phyloP scores from a whole-genome alignment of 2,888 invertebrate genomes.

The Tenthredo mesomela region DNA sequence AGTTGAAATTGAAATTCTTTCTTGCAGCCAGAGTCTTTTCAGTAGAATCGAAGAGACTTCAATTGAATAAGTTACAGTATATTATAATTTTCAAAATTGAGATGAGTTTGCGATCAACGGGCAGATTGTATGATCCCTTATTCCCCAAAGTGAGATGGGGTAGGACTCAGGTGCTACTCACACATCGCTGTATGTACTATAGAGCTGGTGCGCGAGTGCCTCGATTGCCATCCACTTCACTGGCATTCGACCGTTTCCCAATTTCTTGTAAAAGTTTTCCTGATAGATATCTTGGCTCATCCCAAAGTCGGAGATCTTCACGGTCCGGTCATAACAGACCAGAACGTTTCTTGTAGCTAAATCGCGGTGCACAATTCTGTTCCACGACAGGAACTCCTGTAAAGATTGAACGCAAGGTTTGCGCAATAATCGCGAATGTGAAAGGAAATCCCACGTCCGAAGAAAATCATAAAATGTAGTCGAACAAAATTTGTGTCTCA shows the following conservation, averaged over 20 bases:
- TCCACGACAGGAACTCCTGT: conserved; percentile 88
- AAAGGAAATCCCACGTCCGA: background rate
- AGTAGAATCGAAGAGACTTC: background rate
- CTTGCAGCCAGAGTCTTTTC: too few relatives aligned
- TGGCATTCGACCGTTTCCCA: conserved; percentile 88
- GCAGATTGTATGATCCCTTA: too few relatives aligned
- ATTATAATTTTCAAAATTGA: background rate
- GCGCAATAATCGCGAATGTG: background rate
- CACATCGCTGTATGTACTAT: conserved; percentile 90
- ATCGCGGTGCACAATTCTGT: conserved; percentile 92
- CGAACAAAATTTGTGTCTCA: conserved; percentile 72
- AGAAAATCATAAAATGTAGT: background rate
- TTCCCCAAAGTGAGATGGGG: too few relatives aligned
- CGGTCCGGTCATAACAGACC: conserved; percentile 86
- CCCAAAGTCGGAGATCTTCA: conserved; percentile 95
- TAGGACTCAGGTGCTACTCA: background rate
- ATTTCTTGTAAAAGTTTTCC: conserved; percentile 90
- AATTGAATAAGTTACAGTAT: background rate
- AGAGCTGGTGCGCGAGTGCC: conserved; percentile 89
- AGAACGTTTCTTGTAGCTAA: conserved; percentile 92
- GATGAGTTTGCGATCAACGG: background rate
- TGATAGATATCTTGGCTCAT: conserved; percentile 92
- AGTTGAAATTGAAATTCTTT: too few relatives aligned
- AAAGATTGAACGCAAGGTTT: background rate
- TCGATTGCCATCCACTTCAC: conserved; percentile 95